Percentiles rank a stretch among this genome's conserved stretches.
phyloP scores from a whole-genome alignment of 37 sponge, comb jelly and placozoan genomes.

The Geodia barretti region DNA sequence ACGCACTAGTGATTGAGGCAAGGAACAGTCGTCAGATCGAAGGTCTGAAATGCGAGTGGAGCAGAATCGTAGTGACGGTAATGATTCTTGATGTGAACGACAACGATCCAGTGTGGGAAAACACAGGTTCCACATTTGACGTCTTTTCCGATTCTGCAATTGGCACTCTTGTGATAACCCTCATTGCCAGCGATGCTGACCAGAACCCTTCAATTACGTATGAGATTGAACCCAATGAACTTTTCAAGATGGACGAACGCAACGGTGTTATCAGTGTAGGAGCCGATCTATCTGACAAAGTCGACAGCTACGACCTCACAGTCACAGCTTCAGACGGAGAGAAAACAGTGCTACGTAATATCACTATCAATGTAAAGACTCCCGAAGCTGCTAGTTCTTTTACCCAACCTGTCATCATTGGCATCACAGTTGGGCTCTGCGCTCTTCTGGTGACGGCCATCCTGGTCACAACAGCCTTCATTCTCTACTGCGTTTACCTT shows the following conservation, averaged over 20 bases:
- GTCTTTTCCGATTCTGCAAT: not conserved
- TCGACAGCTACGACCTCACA: not conserved
- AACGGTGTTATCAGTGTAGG: not conserved
- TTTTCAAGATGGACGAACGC: not conserved
- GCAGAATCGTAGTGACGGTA: too few relatives aligned
- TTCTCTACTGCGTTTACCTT: not conserved
- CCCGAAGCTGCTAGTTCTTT: not conserved
- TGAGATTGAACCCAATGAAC: not conserved
- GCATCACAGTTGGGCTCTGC: not conserved
- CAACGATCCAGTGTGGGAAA: constrained; percentile 4
- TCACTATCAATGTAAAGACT: not conserved
- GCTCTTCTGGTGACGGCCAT: not conserved
- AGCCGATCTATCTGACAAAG: not conserved
- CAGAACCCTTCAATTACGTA: constrained; percentile 1
- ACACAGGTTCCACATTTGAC: not conserved
- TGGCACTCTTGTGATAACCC: not conserved
- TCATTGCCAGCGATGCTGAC: not conserved
- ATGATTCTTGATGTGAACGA: constrained; percentile 1
- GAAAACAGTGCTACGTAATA: not conserved
- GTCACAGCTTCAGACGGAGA: constrained; percentile 23
- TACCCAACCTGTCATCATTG: not conserved
- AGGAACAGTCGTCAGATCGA: not conserved
- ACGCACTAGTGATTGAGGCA: not conserved
- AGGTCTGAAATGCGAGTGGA: too few relatives aligned
- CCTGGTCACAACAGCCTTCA: too few relatives aligned